Base-by-base conservation (phyloP, 2,888 invertebrate genomes). In the Argyra leucocephala region DNA sequence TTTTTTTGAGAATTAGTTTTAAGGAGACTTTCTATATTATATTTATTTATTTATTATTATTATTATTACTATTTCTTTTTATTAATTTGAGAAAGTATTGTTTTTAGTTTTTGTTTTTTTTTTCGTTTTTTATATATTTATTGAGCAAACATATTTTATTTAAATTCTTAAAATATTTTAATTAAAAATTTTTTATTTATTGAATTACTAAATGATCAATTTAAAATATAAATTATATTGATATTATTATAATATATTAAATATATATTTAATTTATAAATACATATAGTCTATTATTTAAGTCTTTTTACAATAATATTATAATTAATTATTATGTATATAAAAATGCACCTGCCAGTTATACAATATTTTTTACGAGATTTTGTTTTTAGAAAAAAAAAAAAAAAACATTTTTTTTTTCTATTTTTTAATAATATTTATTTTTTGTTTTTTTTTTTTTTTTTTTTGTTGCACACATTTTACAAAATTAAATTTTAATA, bases 291-390 rank as follows among this genome's bases (percentile, higher is more conserved):
- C 48, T 48, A 48, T 48, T 9, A 48, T 48, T 48, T 12, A 37
- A 48, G 48, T 48, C 48, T 48, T 48, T 48, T 48, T 48, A 48
- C 48, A 48, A 48, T 48, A 48, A 48, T 48, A 48, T 48, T 48
- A 12, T 12, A 48, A 18, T 48, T 48, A 18, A 48, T 3, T 48
- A 18, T 18, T 48, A 48, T 48, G 12, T 48, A 48, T 48, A 48
- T 48, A 48, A 48, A 48, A 48, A 48, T 48, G 48, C 48, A 48
- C 48, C 48, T 48, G 48, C 48, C 48, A 48, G 15, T 48, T 18
- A 18, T 48, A 12, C n/a, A 18, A 18, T 18, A 18, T 48, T 12
- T 18, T 48, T 18, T 48, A 31, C 10, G 10, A 7, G 10, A 7
- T 7, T 31, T 7, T 31, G 10, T 31, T 31, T 31, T 31, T 31